These are phyloP conservation scores for Isichthys henryi DNA, from an alignment of 2,113 vertebrate genomes.

Conservation along the genomic window DNA sequence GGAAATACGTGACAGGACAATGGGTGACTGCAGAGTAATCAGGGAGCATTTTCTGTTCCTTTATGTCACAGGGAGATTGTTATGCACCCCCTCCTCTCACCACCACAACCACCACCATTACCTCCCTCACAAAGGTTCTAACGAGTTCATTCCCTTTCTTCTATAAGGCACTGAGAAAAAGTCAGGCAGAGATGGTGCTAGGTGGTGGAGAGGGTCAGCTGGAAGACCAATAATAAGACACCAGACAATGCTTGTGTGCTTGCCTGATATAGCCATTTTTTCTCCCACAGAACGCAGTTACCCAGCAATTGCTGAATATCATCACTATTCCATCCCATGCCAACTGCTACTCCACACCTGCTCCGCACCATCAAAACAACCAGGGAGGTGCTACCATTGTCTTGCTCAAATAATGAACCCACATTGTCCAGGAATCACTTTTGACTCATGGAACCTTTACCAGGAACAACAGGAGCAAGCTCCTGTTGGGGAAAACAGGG, in stretches of 20 bases:
- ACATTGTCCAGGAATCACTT: neutral
- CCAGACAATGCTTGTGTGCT: conserved; percentile 12
- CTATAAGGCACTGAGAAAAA: conserved; percentile 32
- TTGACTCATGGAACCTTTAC: neutral
- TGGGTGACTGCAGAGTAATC: conserved; percentile 32
- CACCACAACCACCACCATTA: neutral
- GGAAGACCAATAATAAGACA: conserved; percentile 35
- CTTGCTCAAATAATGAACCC: neutral
- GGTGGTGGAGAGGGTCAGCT: conserved; percentile 25
- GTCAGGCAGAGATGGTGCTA: conserved; percentile 32
- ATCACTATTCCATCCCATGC: conserved; percentile 23
- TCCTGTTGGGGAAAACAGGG: neutral
- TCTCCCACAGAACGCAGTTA: neutral
- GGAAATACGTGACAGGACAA: conserved; percentile 36
- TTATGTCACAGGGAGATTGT: conserved; percentile 38
- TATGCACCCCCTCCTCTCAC: conserved; percentile 14
- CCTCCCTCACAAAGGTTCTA: conserved; percentile 38
- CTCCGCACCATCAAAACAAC: conserved; percentile 8
- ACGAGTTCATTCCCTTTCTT: conserved; percentile 52
- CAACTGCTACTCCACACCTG: conserved; percentile 37
- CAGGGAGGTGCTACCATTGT: neutral
- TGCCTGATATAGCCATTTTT: neutral
- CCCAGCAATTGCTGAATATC: neutral
- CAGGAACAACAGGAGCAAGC: neutral
- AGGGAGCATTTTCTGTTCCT: conserved; percentile 39